Evolutionary conservation across 2,113 vertebrate genomes (phyloP), one percentile per base, ranked within the genome.

Genomic region (Edolisoma coerulescens): DNA sequence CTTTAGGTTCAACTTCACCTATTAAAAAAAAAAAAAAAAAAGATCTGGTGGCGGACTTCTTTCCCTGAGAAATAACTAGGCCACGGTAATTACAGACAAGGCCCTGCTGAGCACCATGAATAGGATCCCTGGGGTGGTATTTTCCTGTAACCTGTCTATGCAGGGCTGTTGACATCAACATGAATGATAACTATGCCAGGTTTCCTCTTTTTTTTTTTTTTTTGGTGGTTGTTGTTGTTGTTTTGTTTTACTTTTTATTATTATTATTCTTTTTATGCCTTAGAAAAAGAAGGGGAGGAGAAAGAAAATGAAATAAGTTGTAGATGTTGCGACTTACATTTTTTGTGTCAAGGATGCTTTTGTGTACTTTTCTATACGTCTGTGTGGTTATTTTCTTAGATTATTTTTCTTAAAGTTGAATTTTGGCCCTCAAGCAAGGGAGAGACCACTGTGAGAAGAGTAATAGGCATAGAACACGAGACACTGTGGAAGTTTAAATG

Each of bases 1-100:
- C 98, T 98, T 98, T 98, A 98, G 97, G 97, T 98, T 98, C 98
- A 98, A 98, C 98, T 98, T 98, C 98, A 98, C 98, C 98, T 98
- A 98, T 98, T 98, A 98, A 98, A 93, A 42, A 95, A 97, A 97
- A 42, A 95, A 97, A 97, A 97, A 97, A 97, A 97, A 97, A 70
- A 73, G 95, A 97, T 97, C 69, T 96, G 92, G 96, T 97, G 93
- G 95, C 96, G 98, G 98, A 98, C 98, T 97, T 97, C 97, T 97
- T 95, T 90, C 94, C 70, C 75, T 67, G 95, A 97, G 97, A 97
- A 98, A 97, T 98, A 98, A 98, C 97, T 98, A 98, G 98, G 98
- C 97, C 98, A 96, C 32, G 74, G 97, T 97, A 98, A 98, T 98
- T 98, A 97, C 97, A 97, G 96, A 83, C 75, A 93, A 89, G 92